These are phyloP conservation scores for Xylota segnis DNA, from an alignment of 2,888 invertebrate genomes.

Conservation along the genomic window DNA sequence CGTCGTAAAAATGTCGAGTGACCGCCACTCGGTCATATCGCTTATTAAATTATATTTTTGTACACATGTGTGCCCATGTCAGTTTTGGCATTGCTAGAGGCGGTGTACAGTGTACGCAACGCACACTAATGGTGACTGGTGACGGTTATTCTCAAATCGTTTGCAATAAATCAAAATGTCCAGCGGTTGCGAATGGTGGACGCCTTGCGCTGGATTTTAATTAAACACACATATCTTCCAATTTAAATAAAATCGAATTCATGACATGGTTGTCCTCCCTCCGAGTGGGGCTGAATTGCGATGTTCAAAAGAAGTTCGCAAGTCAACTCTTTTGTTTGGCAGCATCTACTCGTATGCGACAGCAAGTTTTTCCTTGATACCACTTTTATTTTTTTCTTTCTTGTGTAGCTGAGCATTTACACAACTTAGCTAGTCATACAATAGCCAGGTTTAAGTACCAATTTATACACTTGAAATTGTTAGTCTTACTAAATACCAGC, in stretches of 20 bases:
- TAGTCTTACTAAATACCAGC: conserved; percentile 40
- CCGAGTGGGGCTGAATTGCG: conserved; percentile 9
- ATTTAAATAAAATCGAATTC: conserved; percentile 68
- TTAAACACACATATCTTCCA: conserved; percentile 50
- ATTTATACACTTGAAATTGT: conserved; percentile 45
- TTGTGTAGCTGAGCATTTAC: conserved; percentile 23
- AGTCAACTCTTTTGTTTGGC: conserved; percentile 63
- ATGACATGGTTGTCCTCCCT: conserved; percentile 48
- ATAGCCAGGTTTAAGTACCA: conserved; percentile 48
- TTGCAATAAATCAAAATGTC: conserved; percentile 74
- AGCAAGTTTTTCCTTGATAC: conserved; percentile 38
- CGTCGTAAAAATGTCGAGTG: conserved; percentile 62
- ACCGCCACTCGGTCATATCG: conserved; percentile 70
- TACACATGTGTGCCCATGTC: conserved; percentile 60
- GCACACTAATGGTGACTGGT: conserved; percentile 68
- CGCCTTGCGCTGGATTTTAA: conserved; percentile 69
- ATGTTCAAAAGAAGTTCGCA: conserved; percentile 49
- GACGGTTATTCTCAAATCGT: conserved; percentile 67
- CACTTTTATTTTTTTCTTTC: conserved; percentile 19
- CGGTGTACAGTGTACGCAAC: conserved; percentile 32
- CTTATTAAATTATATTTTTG: conserved; percentile 74
- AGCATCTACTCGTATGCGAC: conserved; percentile 8
- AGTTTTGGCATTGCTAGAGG: conserved; percentile 71
- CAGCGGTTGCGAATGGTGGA: conserved; percentile 39
- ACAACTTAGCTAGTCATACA: conserved; percentile 46